Conservation (phyloP, 35 echinoderm and acorn worm genomes). For the Chiridota heheva region DNA sequence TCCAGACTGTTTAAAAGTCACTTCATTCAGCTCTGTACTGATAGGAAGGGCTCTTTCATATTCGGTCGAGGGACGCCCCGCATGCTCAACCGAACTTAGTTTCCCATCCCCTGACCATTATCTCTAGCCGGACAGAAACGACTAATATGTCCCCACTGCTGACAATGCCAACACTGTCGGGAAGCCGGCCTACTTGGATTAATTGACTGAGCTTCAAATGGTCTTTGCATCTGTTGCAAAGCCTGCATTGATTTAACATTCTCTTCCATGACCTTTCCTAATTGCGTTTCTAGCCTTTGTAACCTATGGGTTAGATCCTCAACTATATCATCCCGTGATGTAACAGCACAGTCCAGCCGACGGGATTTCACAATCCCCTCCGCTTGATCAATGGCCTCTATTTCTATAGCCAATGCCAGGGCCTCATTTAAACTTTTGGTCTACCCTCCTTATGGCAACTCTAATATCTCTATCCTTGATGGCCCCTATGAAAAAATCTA, state of each 20-base stretch:
- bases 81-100: background rate
- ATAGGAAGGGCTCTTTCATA: background rate
- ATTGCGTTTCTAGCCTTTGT: background rate
- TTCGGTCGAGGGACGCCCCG: background rate
- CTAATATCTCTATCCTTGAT: slow-evolving; percentile 7
- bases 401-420: background rate
- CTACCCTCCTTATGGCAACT: background rate
- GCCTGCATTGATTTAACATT: background rate
- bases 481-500: slow-evolving; percentile 11
- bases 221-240: background rate
- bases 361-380: slow-evolving; percentile 5
- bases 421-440: slow-evolving; percentile 10
- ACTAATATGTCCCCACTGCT: slow-evolving; percentile 23
- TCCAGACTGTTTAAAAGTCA: background rate
- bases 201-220: background rate
- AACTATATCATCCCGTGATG: background rate
- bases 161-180: slow-evolving; percentile 17
- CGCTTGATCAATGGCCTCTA: slow-evolving; percentile 5
- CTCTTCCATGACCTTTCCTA: slow-evolving; percentile 5
- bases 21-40: background rate
- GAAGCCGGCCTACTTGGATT: no score
- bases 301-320: background rate
- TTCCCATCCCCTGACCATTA: background rate
- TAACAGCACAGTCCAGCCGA: background rate
- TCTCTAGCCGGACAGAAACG: background rate